Conservation (phyloP, 2,797 vertebrate genomes). For the Aphelocoma californica region DNA sequence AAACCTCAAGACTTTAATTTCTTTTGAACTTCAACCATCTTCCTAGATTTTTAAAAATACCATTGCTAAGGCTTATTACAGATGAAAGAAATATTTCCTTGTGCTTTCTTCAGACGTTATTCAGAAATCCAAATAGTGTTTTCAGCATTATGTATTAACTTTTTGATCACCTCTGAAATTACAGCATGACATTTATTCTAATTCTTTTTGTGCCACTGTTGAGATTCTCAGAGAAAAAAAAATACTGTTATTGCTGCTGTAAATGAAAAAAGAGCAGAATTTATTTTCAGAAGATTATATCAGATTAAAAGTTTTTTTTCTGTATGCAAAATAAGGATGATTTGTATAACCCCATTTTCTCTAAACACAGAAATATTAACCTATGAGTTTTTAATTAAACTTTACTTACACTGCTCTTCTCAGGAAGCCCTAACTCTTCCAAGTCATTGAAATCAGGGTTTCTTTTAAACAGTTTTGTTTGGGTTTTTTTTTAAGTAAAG, state of each 20-base stretch:
- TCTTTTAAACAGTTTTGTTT: not conserved
- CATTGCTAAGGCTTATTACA: conserved; percentile 16
- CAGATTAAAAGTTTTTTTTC: not conserved
- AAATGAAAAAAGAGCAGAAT: not conserved
- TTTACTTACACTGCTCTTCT: not conserved
- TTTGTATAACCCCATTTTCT: not conserved
- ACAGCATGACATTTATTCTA: conserved; percentile 12
- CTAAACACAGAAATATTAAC: conserved; percentile 5
- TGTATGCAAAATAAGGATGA: not conserved
- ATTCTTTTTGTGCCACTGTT: not conserved
- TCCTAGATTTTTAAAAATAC: not conserved
- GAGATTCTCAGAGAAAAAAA: conserved; percentile 15
- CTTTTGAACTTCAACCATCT: conserved; percentile 27
- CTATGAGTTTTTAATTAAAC: conserved; percentile 20
- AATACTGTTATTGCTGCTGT: not conserved
- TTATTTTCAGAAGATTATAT: conserved; percentile 1
- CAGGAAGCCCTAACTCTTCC: not conserved
- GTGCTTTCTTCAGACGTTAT: not conserved
- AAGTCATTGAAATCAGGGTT: not conserved
- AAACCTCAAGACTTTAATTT: conserved; percentile 34
- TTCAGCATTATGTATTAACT: not conserved
- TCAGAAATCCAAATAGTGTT: conserved; percentile 15
- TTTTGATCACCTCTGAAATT: conserved; percentile 43
- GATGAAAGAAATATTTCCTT: conserved; percentile 43
- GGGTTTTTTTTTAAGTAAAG: not conserved